Evolutionary conservation across 2,888 invertebrate species (phyloP).

Genomic region (Drosophila niveifrons): DNA sequence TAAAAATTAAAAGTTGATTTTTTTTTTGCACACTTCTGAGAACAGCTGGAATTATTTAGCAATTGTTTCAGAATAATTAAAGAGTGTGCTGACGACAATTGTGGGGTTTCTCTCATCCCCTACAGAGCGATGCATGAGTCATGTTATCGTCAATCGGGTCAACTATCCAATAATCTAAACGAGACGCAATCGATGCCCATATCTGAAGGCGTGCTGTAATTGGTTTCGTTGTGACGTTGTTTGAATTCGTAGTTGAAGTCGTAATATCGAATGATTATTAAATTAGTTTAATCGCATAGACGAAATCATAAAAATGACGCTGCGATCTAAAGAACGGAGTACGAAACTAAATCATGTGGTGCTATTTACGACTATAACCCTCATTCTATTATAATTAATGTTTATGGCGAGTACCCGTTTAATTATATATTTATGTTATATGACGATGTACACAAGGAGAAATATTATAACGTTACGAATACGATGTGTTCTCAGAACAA

Average conservation of each 20-base stretch:
- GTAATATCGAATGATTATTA: constrained; percentile 25
- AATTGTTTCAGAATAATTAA: constrained; percentile 11
- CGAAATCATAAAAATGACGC: constrained; percentile 26
- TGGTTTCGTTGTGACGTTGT: constrained; percentile 8
- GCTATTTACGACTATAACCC: constrained; percentile 2
- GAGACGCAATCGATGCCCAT: constrained; percentile 14
- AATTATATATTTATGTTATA: constrained; percentile 2
- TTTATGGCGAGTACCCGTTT: not conserved
- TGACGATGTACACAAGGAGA: constrained; percentile 3
- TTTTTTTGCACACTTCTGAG: constrained; percentile 1
- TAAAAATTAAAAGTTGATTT: not conserved
- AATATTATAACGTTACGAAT: not conserved
- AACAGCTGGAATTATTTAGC: constrained; percentile 9
- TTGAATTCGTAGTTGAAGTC: constrained; percentile 1
- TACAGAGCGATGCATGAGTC: constrained; percentile 20
- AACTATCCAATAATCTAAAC: constrained; percentile 6
- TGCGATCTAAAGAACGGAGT: constrained; percentile 12
- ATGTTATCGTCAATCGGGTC: constrained; percentile 1
- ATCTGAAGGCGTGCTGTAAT: constrained; percentile 15
- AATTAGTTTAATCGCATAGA: constrained; percentile 37
- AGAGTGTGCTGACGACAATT: constrained; percentile 18
- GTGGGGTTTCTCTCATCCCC: constrained; percentile 17
- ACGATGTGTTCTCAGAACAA: not conserved
- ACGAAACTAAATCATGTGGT: not conserved
- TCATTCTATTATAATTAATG: constrained; percentile 9